Evolutionary conservation across 2,113 vertebrate species (phyloP), one percentile per base, ranked within the genome.

Genomic region (Agapornis roseicollis): DNA sequence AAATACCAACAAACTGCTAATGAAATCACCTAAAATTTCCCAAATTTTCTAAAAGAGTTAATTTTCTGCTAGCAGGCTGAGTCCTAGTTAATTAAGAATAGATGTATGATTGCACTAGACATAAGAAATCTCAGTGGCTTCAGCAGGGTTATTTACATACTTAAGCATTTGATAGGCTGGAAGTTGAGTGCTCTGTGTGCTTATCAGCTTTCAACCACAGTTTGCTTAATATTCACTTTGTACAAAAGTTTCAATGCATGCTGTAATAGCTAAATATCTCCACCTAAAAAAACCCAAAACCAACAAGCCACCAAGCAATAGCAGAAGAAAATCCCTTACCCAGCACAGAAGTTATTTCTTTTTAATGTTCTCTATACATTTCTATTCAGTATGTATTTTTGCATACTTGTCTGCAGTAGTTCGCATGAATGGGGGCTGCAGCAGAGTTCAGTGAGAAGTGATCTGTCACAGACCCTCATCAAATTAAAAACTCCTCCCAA

Each of bases 171-270:
- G 69, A 64, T 65, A 68, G 72, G 69, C 28, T 79, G 56, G 65
- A 85, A 88, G 31, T 65, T 2, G 2, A 73, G 24, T 23, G 31
- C 42, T 74, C 79, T 71, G 24, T 7, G 1, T 25, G 27, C 60
- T 93, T 89, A 89, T 15, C 85, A 78, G 50, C 60, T 90, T 89
- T 84, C 77, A 84, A 81, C 78, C 65, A 84, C 44, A 84, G 61
- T 23, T 68, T 35, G 35, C 33, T 81, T 50, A 35, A 78, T 88
- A 83, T 74, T 80, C 61, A 13, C 47, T 79, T 86, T 46, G 56
- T 56, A 58, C 33, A 65, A 84, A 71, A 61, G 25, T 53, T 70
- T 23, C 41, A 52, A 2, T 23, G 17, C 50, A 31, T 55, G 50
- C 31, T 50, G 3, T 42, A 87, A 56, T 29, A 72, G 35, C 81